phyloP scores from a whole-genome alignment of 2,113 vertebrate species.

The Oplegnathus fasciatus region DNA sequence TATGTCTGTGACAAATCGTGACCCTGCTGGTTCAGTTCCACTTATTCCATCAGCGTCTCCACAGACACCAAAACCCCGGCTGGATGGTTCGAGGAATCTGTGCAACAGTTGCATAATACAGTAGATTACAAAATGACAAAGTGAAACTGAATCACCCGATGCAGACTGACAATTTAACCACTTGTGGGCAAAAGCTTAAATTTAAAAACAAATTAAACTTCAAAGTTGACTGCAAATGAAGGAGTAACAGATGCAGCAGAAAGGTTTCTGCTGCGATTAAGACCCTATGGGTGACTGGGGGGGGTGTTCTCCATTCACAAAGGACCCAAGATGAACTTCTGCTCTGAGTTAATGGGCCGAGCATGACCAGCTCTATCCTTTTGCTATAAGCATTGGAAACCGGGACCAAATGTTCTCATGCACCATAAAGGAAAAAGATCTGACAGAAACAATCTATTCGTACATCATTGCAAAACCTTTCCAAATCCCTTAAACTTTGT shows the following conservation, averaged over 20 bases:
- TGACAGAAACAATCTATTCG: conserved; percentile 54
- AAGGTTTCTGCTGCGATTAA: conserved; percentile 8
- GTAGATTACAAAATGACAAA: conserved; percentile 42
- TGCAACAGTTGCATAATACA: conserved; percentile 50
- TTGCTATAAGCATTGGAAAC: conserved; percentile 63
- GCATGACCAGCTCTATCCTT: conserved; percentile 52
- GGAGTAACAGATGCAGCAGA: conserved; percentile 23
- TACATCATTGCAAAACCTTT: conserved; percentile 69
- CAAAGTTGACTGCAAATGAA: conserved; percentile 24
- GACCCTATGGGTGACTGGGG: background rate
- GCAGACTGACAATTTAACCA: conserved; percentile 20
- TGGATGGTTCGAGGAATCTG: conserved; percentile 31
- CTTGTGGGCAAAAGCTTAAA: background rate
- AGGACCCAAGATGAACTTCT: conserved; percentile 55
- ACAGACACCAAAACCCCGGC: conserved; percentile 35
- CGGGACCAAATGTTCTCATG: conserved; percentile 69
- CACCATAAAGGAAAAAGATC: conserved; percentile 64
- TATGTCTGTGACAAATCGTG: conserved; percentile 62
- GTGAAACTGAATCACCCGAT: conserved; percentile 28
- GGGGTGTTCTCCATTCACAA: conserved; percentile 36
- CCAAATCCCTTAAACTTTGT: conserved; percentile 77
- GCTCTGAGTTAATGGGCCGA: conserved; percentile 36
- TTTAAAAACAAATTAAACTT: conserved; percentile 18
- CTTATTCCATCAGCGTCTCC: conserved; percentile 63
- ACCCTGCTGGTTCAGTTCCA: conserved; percentile 42